These are phyloP conservation scores for Magallana angulata DNA, from an alignment of 1,140 invertebrate genomes.

Conservation along the genomic window DNA sequence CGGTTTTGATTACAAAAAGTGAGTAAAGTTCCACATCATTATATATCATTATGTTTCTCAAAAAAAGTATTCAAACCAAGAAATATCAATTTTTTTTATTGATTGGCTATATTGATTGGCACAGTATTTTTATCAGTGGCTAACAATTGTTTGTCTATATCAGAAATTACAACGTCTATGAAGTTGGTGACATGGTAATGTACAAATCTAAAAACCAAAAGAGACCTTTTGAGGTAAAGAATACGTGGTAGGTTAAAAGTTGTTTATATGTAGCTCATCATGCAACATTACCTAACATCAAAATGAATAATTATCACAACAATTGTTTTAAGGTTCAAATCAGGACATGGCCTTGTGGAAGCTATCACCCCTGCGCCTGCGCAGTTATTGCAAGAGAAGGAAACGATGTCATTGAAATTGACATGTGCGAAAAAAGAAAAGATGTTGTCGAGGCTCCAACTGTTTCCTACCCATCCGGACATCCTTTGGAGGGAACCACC, in stretches of 20 bases:
- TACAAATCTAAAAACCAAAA: slow-evolving; percentile 29
- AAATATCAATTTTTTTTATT: too few species aligned
- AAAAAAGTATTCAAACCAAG: too few species aligned
- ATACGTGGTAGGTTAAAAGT: background rate
- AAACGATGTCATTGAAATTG: slow-evolving; percentile 59
- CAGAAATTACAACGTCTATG: slow-evolving; percentile 47
- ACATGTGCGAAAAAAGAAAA: slow-evolving; percentile 56
- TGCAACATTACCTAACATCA: too few species aligned
- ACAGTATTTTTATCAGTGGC: too few species aligned
- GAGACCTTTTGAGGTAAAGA: slow-evolving; percentile 42
- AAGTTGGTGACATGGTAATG: slow-evolving; percentile 46
- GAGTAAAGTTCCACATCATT: background rate
- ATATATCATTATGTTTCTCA: too few species aligned
- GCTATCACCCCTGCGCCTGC: slow-evolving; percentile 56
- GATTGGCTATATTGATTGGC: too few species aligned
- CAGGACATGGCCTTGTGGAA: slow-evolving; percentile 54
- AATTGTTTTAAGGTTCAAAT: slow-evolving; percentile 52
- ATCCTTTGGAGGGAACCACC: slow-evolving; percentile 54
- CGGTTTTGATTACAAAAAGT: slow-evolving; percentile 48
- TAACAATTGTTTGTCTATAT: background rate
- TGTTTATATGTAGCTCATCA: too few species aligned
- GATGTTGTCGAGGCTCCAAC: slow-evolving; percentile 44
- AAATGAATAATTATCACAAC: too few species aligned
- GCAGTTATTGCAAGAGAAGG: slow-evolving; percentile 58
- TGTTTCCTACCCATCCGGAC: slow-evolving; percentile 47